Evolutionary conservation across 2,888 invertebrate genomes (phyloP).

Genomic region (Entomobrya proxima): DNA sequence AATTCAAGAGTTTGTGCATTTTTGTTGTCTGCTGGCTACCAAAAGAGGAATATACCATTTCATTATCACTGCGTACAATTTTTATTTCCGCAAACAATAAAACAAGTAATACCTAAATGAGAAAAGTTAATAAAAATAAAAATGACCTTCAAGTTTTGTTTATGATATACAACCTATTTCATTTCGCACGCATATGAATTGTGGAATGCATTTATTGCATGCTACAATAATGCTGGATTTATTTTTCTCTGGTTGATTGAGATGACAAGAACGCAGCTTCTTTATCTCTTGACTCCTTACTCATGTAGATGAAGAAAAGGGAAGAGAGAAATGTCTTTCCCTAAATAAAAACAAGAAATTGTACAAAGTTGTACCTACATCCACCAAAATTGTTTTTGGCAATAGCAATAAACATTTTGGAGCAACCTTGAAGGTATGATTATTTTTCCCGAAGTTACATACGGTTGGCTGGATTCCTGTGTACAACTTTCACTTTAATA

Average conservation of each 20-base stretch:
- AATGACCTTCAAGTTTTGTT: not conserved
- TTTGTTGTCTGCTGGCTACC: no score
- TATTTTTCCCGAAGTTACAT: not conserved
- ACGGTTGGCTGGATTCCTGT: no score
- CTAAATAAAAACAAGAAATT: not conserved
- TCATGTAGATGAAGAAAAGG: not conserved
- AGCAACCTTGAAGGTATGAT: not conserved
- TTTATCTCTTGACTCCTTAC: not conserved
- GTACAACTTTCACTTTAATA: not conserved
- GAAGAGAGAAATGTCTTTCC: not conserved
- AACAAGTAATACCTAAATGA: not conserved
- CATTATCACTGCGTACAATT: no score
- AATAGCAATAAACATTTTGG: slow-evolving; percentile 27
- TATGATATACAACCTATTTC: slow-evolving; percentile 2
- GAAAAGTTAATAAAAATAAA: not conserved
- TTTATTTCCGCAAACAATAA: no score
- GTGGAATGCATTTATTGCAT: not conserved
- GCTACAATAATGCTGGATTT: not conserved
- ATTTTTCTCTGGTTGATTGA: not conserved
- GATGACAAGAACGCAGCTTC: not conserved
- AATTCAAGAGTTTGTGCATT: no score
- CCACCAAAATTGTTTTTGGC: not conserved
- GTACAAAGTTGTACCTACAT: not conserved
- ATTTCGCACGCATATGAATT: not conserved
- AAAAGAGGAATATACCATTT: no score